Percentiles rank a stretch among this genome's conserved stretches.
Evolutionary conservation across 2,113 vertebrate species (phyloP).

Genomic region (Bagarius yarrelli): DNA sequence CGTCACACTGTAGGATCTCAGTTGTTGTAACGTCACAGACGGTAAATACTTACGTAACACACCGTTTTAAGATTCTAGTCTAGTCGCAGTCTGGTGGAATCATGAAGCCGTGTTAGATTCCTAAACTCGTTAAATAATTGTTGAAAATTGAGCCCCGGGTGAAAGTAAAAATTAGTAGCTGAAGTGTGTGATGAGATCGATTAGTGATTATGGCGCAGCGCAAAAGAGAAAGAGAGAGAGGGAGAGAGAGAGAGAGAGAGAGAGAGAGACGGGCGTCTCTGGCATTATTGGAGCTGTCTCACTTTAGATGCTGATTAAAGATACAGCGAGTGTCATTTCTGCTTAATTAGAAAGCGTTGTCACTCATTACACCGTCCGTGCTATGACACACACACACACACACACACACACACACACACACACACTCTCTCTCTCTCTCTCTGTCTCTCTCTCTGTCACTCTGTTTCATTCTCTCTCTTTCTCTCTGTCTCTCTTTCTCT

Average conservation of each 20-base stretch:
- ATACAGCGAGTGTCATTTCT: conserved; percentile 60
- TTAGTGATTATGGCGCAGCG: not conserved
- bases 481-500: not conserved
- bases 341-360: conserved; percentile 71
- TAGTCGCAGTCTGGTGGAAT: not conserved
- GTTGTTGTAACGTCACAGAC: no score
- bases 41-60: not conserved
- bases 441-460: not conserved
- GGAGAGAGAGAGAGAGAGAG: not conserved
- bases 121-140: not conserved
- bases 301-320: conserved; percentile 70
- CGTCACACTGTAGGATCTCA: no score
- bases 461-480: not conserved
- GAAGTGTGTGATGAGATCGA: not conserved
- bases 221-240: not conserved
- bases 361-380: conserved; percentile 61
- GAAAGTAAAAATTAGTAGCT: not conserved
- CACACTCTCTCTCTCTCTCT: not conserved
- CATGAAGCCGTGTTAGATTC: not conserved
- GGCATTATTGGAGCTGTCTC: conserved; percentile 63
- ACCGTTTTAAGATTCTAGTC: not conserved
- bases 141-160: not conserved
- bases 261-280: conserved; percentile 13
- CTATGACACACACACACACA: not conserved
- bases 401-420: not conserved